These are phyloP conservation scores for Micrasema minimum DNA, from an alignment of 1,140 invertebrate species.

Conservation along the genomic window DNA sequence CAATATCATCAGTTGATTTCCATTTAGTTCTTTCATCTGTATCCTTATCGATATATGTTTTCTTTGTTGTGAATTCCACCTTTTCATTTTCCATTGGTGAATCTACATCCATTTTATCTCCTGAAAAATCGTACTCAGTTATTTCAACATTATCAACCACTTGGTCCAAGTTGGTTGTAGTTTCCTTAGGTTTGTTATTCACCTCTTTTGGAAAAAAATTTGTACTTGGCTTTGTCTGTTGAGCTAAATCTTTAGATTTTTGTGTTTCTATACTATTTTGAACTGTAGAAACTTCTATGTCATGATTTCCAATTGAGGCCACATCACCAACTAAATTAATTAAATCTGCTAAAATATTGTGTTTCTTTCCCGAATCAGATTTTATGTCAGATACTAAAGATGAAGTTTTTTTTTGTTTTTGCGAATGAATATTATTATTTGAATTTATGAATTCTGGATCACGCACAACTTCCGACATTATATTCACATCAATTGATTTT, in stretches of 20 bases:
- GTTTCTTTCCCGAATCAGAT: slow-evolving; percentile 56
- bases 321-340: slow-evolving; percentile 65
- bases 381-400: slow-evolving; percentile 31
- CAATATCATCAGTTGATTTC: slow-evolving; percentile 50
- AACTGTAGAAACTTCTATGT: slow-evolving; percentile 49
- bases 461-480: slow-evolving; percentile 4
- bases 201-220: not conserved
- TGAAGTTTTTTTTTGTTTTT: slow-evolving; percentile 50
- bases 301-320: slow-evolving; percentile 62
- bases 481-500: slow-evolving; percentile 17
- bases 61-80: slow-evolving; percentile 51
- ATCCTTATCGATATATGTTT: slow-evolving; percentile 48
- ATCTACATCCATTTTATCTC: slow-evolving; percentile 51
- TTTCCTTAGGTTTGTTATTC: slow-evolving; percentile 7
- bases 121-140: slow-evolving; percentile 41
- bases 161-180: slow-evolving; percentile 11
- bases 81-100: slow-evolving; percentile 46
- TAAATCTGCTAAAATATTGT: slow-evolving; percentile 61
- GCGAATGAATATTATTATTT: slow-evolving; percentile 27
- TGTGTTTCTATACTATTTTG: slow-evolving; percentile 45
- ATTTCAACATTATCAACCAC: slow-evolving; percentile 36
- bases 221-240: not conserved
- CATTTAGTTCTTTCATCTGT: slow-evolving; percentile 47
- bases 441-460: slow-evolving; percentile 32
- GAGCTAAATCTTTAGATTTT: slow-evolving; percentile 22